These are phyloP conservation scores for Neogobius melanostomus DNA, from an alignment of 2,113 vertebrate species.

Conservation along the genomic window DNA sequence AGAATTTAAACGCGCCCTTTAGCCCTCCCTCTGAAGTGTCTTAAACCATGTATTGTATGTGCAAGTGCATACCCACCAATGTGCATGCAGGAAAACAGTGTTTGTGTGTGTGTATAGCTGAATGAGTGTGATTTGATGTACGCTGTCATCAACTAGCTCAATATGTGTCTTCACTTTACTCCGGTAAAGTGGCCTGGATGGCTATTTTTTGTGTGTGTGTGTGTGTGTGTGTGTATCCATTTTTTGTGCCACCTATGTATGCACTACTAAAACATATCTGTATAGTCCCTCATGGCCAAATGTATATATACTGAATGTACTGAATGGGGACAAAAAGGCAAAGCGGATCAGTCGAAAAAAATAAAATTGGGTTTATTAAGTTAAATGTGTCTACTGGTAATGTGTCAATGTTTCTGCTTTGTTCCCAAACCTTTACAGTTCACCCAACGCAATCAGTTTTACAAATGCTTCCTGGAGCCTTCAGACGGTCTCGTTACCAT, in stretches of 20 bases:
- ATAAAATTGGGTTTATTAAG: constrained; percentile 77
- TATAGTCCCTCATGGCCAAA: constrained; percentile 77
- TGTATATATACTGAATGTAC: constrained; percentile 85
- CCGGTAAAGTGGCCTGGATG: constrained; percentile 60
- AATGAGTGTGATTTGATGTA: constrained; percentile 32
- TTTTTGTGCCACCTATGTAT: constrained; percentile 69
- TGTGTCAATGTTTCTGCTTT: background rate
- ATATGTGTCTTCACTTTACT: constrained; percentile 52
- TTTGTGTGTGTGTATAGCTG: constrained; percentile 27
- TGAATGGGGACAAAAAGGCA: constrained; percentile 72
- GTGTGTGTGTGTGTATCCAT: constrained; percentile 63
- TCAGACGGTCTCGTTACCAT: constrained; percentile 54
- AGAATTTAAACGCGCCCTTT: constrained; percentile 50
- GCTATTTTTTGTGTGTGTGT: constrained; percentile 51
- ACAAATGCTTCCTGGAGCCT: constrained; percentile 1
- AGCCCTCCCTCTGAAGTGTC: constrained; percentile 66
- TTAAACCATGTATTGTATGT: constrained; percentile 55
- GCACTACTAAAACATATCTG: constrained; percentile 76
- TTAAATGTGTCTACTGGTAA: constrained; percentile 28
- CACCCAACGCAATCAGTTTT: constrained; percentile 18
- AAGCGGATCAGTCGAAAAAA: constrained; percentile 69
- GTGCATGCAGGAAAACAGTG: constrained; percentile 46
- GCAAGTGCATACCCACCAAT: constrained; percentile 16
- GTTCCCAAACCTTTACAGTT: background rate
- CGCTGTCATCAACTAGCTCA: constrained; percentile 57